Evolutionary conservation across 30 jellyfish, hydroid and myxozoan genomes (phyloP).

Genomic region (Catostylus mosaicus): DNA sequence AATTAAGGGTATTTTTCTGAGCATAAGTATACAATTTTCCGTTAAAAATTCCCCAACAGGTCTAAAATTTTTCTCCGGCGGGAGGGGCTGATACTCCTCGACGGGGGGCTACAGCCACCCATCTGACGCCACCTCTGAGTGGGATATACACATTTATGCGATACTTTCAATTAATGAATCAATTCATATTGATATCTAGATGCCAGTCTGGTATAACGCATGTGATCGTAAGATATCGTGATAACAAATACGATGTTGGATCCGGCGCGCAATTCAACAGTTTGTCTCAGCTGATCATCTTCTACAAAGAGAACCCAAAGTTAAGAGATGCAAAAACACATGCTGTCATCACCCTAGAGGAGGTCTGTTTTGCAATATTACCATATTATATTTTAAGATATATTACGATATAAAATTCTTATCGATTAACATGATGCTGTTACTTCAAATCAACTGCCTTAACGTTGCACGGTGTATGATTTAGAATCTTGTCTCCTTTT

Average conservation of each 20-base stretch:
- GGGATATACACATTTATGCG: too few relatives aligned
- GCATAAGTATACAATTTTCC: too few relatives aligned
- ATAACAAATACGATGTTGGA: slow-evolving; percentile 85
- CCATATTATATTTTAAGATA: too few relatives aligned
- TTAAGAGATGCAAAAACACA: slow-evolving; percentile 79
- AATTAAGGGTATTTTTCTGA: too few relatives aligned
- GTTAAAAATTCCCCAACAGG: too few relatives aligned
- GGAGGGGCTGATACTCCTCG: too few relatives aligned
- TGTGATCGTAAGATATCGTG: slow-evolving; percentile 52
- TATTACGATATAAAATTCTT: too few relatives aligned
- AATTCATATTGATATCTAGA: slow-evolving; percentile 7
- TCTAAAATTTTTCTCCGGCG: too few relatives aligned
- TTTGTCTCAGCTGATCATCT: slow-evolving; percentile 54
- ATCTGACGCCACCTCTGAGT: too few relatives aligned
- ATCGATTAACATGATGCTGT: background rate
- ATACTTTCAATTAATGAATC: too few relatives aligned
- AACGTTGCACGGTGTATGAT: background rate
- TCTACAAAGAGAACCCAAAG: slow-evolving; percentile 78
- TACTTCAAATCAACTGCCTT: background rate
- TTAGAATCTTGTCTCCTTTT: background rate
- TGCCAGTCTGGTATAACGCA: slow-evolving; percentile 83
- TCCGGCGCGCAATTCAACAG: slow-evolving; percentile 80
- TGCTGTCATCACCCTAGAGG: slow-evolving; percentile 65
- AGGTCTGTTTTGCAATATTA: slow-evolving; percentile 57
- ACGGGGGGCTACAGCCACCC: too few relatives aligned